phyloP scores from a whole-genome alignment of 2,888 invertebrate genomes.

The Apantesis nais region DNA sequence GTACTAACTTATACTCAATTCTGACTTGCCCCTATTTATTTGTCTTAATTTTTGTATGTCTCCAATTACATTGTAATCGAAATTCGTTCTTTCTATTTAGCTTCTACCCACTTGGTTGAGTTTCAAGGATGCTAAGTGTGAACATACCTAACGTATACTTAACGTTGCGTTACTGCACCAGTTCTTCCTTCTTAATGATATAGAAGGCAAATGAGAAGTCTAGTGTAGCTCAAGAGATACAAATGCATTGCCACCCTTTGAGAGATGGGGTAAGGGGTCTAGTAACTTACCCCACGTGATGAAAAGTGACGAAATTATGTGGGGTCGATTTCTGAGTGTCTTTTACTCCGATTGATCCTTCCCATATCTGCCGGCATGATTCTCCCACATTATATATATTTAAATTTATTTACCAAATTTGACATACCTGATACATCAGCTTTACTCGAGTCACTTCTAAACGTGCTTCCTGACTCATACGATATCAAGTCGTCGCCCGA shows the following conservation, averaged over 20 bases:
- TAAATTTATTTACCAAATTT: neutral
- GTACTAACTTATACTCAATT: neutral
- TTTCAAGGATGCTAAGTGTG: neutral
- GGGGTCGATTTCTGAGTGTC: too few species aligned
- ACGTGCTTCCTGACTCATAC: slow-evolving; percentile 64
- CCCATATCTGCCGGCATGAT: neutral
- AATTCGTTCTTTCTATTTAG: neutral
- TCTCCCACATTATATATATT: too few species aligned
- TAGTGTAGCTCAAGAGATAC: too few species aligned
- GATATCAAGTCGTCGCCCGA: slow-evolving; percentile 62
- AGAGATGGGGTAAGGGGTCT: too few species aligned
- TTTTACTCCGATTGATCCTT: too few species aligned
- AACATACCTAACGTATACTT: too few species aligned
- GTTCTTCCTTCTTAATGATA: too few species aligned
- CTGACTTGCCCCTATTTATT: neutral
- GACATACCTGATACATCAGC: slow-evolving; percentile 14
- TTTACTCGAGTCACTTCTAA: slow-evolving; percentile 59
- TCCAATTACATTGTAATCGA: neutral
- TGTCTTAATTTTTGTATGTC: neutral
- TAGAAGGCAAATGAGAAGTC: too few species aligned
- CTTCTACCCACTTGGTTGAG: neutral
- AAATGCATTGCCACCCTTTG: too few species aligned
- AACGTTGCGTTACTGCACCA: too few species aligned
- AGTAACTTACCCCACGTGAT: too few species aligned
- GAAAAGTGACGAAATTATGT: too few species aligned